Evolutionary conservation across 2,113 vertebrate genomes (phyloP), one percentile per base, ranked within the genome.

Genomic region (Pipra filicauda): DNA sequence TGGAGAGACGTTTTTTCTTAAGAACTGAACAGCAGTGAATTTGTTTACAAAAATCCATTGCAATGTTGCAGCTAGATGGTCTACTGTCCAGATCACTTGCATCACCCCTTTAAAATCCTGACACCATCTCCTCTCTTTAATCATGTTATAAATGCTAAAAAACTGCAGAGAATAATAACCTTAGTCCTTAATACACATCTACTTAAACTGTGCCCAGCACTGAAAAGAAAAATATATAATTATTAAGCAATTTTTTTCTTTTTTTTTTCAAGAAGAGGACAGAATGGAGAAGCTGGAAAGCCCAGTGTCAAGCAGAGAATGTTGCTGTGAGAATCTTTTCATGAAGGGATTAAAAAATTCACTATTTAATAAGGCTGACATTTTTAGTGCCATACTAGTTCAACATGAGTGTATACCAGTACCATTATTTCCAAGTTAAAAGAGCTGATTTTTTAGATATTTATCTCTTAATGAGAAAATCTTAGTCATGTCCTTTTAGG

Each of bases 321-420:
- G 98, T 98, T 1, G 98, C 98, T 4, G 98, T 98, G 41, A 99
- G 98, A 96, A 98, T 99, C 91, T 99, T 99, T 94, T 99, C 98
- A 69, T 98, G 98, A 61, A 96, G 98, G 67, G 98, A 99, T 39
- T 18, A 7, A 98, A 99, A 95, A 99, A 98, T 89, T 98, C 97
- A 16, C 98, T 98, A 98, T 98, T 99, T 97, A 97, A 98, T 94
- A 99, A 99, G 96, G 99, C 98, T 16, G 98, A 98, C 92, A 96
- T 98, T 95, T 99, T 99, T 97, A 99, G 98, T 97, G 98, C 98
- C 3, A 98, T 98, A 62, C 98, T 98, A 85, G 96, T 99, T 92
- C 97, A 98, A 70, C 98, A 98, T 26, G 98, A 99, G 82, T 99
- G 98, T 91, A 98, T 99, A 62, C 97, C 98, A 98, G 98, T 99